Evolutionary conservation across 2,113 vertebrate genomes (phyloP).

Genomic region (Glareola pratincola): DNA sequence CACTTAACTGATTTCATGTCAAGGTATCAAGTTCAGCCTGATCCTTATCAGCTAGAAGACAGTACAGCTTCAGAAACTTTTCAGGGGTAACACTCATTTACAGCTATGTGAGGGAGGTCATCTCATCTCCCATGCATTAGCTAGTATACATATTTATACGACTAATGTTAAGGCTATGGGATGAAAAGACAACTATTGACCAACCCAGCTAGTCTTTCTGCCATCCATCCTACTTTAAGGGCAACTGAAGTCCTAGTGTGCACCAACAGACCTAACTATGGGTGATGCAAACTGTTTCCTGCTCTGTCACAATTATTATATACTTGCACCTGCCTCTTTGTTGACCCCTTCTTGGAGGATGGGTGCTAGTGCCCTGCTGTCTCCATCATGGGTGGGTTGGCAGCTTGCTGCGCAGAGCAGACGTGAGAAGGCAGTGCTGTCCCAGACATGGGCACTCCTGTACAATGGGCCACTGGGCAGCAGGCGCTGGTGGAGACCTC

Average conservation of each 20-base stretch:
- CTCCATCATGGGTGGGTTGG: fast-evolving
- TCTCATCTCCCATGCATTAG: not conserved
- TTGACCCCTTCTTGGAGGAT: not conserved
- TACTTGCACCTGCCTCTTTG: not conserved
- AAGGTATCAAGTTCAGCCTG: not conserved
- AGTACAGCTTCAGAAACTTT: not conserved
- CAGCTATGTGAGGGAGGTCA: not conserved
- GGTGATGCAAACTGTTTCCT: fast-evolving
- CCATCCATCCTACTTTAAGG: not conserved
- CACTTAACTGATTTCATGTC: not conserved
- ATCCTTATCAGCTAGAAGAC: not conserved
- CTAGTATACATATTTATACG: not conserved
- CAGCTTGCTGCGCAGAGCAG: not conserved
- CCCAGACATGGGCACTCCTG: not conserved
- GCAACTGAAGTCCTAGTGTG: fast-evolving
- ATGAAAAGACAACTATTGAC: not conserved
- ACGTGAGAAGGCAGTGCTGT: not conserved
- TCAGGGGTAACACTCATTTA: not conserved
- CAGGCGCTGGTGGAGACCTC: not conserved
- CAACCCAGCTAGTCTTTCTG: fast-evolving
- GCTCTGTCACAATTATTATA: not conserved
- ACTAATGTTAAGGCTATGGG: fast-evolving
- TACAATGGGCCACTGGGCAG: not conserved
- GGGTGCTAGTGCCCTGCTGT: fast-evolving
- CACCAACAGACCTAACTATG: not conserved